These are phyloP conservation scores for Carassius gibelio DNA, from an alignment of 2,113 vertebrate genomes.

Conservation along the genomic window DNA sequence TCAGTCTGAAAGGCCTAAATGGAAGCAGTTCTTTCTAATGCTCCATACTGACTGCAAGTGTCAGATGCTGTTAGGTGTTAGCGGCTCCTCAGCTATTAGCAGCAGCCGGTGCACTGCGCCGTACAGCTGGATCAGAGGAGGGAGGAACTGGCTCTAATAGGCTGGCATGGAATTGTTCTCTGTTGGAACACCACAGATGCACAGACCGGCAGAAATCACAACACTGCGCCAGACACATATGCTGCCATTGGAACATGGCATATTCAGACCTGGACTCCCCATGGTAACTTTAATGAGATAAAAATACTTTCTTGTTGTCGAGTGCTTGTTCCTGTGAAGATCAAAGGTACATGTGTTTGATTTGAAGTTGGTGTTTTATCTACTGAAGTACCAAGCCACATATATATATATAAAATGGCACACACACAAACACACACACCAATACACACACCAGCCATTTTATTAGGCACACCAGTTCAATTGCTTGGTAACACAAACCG, in stretches of 20 bases:
- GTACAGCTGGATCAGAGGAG: slow-evolving; percentile 44
- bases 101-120: not conserved
- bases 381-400: too few relatives aligned
- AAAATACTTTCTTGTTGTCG: not conserved
- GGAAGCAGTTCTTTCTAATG: slow-evolving; percentile 53
- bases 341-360: not conserved
- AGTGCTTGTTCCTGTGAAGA: not conserved
- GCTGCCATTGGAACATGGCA: not conserved
- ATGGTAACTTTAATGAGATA: slow-evolving; percentile 11
- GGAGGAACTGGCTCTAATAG: slow-evolving; percentile 47
- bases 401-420: too few relatives aligned
- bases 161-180: slow-evolving; percentile 43
- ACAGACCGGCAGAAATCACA: slow-evolving; percentile 58
- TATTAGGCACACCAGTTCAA: too few relatives aligned
- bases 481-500: too few relatives aligned
- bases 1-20: slow-evolving; percentile 55
- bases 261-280: not conserved
- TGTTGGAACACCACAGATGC: slow-evolving; percentile 58
- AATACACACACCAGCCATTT: too few relatives aligned
- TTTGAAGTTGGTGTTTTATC: not conserved
- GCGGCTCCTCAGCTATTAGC: slow-evolving; percentile 11
- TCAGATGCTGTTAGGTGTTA: slow-evolving; percentile 49
- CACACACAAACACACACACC: too few relatives aligned
- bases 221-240: slow-evolving; percentile 39
- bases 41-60: slow-evolving; percentile 47